These are phyloP conservation scores for Poicephalus meyeri DNA, from an alignment of 2,113 vertebrate genomes.

Conservation along the genomic window DNA sequence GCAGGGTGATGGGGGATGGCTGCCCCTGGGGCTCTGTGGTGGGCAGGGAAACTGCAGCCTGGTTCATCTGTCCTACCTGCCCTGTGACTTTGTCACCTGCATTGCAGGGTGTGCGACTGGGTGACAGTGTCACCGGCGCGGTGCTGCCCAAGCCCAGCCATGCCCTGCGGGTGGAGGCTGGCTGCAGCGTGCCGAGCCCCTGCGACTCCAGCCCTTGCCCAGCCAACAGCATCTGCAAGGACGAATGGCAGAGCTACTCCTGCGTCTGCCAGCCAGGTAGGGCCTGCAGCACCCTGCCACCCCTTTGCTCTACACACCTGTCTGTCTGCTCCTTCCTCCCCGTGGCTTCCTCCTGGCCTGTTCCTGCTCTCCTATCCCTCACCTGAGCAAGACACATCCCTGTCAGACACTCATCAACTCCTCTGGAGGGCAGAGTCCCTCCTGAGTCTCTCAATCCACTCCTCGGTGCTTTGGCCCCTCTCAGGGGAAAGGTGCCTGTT, in stretches of 20 bases:
- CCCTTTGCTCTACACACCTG: not conserved
- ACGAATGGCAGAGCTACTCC: slow-evolving; percentile 90
- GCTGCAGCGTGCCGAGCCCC: slow-evolving; percentile 84
- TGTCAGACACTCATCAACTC: not conserved
- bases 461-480: not conserved
- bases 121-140: slow-evolving; percentile 81
- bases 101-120: slow-evolving; percentile 89
- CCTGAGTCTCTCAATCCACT: not conserved
- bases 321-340: not conserved
- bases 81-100: not conserved
- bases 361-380: not conserved
- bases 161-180: slow-evolving; percentile 87
- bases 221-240: slow-evolving; percentile 83
- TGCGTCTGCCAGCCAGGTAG: slow-evolving; percentile 91
- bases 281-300: not conserved
- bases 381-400: not conserved
- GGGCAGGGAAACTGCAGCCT: not conserved
- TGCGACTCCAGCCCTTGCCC: slow-evolving; percentile 91
- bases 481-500: not conserved
- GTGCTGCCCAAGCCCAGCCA: slow-evolving; percentile 84
- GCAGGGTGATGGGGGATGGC: not conserved
- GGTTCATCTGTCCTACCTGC: not conserved
- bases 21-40: not conserved
- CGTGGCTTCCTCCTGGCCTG: not conserved
- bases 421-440: not conserved